Percentiles rank a stretch among this genome's conserved stretches.
phyloP scores from a whole-genome alignment of 2,113 vertebrate species.

The Aspidoscelis tigris region DNA sequence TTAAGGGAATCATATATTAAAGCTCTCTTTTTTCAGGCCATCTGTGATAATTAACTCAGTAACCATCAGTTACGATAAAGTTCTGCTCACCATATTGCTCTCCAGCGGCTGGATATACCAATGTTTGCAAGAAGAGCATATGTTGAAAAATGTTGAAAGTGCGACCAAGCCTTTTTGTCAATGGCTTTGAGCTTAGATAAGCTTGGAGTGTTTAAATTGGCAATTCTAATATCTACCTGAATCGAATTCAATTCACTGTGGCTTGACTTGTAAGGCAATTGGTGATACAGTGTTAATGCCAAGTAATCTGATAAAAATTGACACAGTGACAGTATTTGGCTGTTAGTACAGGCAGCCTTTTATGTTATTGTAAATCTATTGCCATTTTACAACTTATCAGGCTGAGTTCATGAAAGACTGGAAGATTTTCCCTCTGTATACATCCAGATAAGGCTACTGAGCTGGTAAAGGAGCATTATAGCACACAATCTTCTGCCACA shows the following conservation, averaged over 20 bases:
- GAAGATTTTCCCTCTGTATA: constrained; percentile 33
- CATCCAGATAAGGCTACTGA: constrained; percentile 48
- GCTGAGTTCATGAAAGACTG: constrained; percentile 46
- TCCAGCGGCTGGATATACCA: constrained; percentile 49
- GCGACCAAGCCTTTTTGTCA: constrained; percentile 68
- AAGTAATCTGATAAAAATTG: constrained; percentile 72
- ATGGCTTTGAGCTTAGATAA: constrained; percentile 65
- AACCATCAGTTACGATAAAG: neutral
- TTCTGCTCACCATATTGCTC: neutral
- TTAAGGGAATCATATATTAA: neutral
- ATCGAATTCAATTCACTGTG: constrained; percentile 61
- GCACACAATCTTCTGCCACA: constrained; percentile 43
- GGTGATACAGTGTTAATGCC: constrained; percentile 69
- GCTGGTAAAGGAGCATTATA: constrained; percentile 20
- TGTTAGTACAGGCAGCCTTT: constrained; percentile 65
- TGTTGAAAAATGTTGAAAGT: constrained; percentile 59
- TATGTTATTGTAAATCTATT: constrained; percentile 69
- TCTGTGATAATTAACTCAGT: neutral
- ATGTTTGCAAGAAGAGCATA: constrained; percentile 45
- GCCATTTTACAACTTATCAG: constrained; percentile 57
- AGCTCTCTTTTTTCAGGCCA: neutral
- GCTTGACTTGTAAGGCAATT: constrained; percentile 68
- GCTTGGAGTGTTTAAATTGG: constrained; percentile 61
- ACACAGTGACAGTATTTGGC: constrained; percentile 58
- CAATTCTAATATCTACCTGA: constrained; percentile 70